Evolutionary conservation across 2,888 invertebrate genomes (phyloP).

Genomic region (Heteromyza rotundicornis): DNA sequence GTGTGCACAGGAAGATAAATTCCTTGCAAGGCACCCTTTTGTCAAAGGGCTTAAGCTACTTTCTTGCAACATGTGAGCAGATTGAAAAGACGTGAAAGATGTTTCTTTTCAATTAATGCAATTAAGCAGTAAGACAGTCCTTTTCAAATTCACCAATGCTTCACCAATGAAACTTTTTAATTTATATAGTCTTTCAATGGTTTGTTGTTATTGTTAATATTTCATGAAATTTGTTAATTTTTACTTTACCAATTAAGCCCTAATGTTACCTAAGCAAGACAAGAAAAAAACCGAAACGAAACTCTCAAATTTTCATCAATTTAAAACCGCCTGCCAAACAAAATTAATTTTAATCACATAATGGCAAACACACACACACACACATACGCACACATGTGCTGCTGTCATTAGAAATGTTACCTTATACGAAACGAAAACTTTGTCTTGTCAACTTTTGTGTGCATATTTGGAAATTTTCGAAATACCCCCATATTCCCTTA

Average conservation of each 20-base stretch:
- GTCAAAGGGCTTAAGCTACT: neutral
- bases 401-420: constrained; percentile 52
- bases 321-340: constrained; percentile 54
- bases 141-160: neutral
- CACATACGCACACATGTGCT: constrained; percentile 11
- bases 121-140: constrained; percentile 4
- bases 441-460: constrained; percentile 47
- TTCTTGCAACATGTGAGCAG: neutral
- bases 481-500: neutral
- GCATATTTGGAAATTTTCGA: neutral
- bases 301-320: constrained; percentile 42
- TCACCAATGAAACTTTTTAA: neutral
- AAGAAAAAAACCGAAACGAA: constrained; percentile 16
- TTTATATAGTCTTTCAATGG: neutral
- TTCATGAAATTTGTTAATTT: neutral
- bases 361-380: constrained; percentile 35
- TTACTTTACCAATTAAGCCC: constrained; percentile 19
- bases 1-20: neutral
- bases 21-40: constrained; percentile 1
- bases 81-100: neutral
- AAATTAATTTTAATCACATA: constrained; percentile 56
- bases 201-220: neutral
- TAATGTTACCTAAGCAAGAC: too few relatives aligned
- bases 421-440: constrained; percentile 49
- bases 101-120: constrained; percentile 10